Evolutionary conservation across 1,140 invertebrate species (phyloP), one percentile per base, ranked within the genome.

Genomic region (Zophobas morio): DNA sequence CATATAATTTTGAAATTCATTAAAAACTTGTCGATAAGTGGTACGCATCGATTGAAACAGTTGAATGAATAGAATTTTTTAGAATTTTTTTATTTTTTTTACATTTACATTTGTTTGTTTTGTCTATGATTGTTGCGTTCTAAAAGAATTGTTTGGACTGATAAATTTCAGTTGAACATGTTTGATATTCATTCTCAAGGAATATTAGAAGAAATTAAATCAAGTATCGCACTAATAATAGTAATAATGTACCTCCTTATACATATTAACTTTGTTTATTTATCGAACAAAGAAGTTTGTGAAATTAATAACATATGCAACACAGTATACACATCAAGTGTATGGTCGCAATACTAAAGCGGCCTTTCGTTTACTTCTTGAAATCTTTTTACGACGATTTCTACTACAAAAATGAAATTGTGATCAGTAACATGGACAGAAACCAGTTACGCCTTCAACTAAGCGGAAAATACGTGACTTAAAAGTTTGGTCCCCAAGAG

Each of bases 341-440:
- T 70, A 40, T 20, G 66, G 66, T 70, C 32, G 66, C 66, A 47
- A 39, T 70, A 47, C 36, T 70, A 34, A 70, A 70, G 47, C 42
- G 66, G 39, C 66, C 39, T 70, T 70, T 46, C 66, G 39, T 70
- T 70, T 47, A 70, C 42, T 51, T 70, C 66, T 2, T 70, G 42
- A 70, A 70, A 70, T 70, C n/a, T 8, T 47, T 70, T 42, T 47
- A 70, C 66, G 40, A 70, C 47, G 66, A 32, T 39, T 51, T 70
- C 33, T 70, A 70, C 39, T 70, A 70, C 34, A 70, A 70, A 42
- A 70, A 70, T 70, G 66, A 70, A 42, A 51, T 70, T 47, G 66
- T 32, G 40, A 70, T 70, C 32, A 70, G 32, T 4, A 47, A 51
- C 66, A 70, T 51, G 32, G n/a, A 42, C 34, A 51, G 66, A 70